phyloP scores from a whole-genome alignment of 2,113 vertebrate genomes.

The Paratilapia polleni region DNA sequence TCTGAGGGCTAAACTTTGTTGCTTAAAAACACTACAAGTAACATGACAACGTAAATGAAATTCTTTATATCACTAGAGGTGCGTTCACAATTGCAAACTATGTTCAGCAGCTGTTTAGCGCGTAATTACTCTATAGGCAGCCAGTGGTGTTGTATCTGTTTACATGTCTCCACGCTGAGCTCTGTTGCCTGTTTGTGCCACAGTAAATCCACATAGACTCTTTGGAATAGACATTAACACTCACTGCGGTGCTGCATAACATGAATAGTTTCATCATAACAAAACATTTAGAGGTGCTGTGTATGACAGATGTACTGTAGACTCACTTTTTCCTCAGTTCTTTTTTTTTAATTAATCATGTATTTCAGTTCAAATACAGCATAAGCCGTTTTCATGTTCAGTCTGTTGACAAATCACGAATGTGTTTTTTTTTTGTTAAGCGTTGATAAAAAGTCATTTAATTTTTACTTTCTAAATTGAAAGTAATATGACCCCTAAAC shows the following conservation, averaged over 20 bases:
- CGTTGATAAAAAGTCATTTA: constrained; percentile 31
- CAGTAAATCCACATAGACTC: constrained; percentile 55
- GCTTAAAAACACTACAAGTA: constrained; percentile 73
- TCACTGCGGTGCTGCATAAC: constrained; percentile 57
- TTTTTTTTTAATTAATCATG: constrained; percentile 23
- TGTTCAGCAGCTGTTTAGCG: constrained; percentile 52
- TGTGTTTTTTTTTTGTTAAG: constrained; percentile 28
- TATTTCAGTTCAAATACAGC: constrained; percentile 43
- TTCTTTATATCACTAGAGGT: constrained; percentile 47
- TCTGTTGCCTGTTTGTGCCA: constrained; percentile 55
- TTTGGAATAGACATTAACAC: constrained; percentile 43
- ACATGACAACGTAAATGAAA: constrained; percentile 58
- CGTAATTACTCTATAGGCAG: constrained; percentile 60
- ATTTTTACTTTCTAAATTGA: constrained; percentile 42
- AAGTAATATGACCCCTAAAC: constrained; percentile 39
- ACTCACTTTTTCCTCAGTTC: constrained; percentile 54
- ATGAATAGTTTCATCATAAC: constrained; percentile 37
- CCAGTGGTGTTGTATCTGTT: constrained; percentile 69
- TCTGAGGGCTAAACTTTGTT: constrained; percentile 75
- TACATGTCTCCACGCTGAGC: constrained; percentile 69
- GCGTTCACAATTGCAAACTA: constrained; percentile 43
- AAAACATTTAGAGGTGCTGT: constrained; percentile 68
- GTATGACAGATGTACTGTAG: constrained; percentile 74
- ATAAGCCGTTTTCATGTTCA: constrained; percentile 21
- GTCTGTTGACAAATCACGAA: constrained; percentile 53